Evolutionary conservation across 2,113 vertebrate genomes (phyloP), one percentile per base, ranked within the genome.

Genomic region (Talpa occidentalis): DNA sequence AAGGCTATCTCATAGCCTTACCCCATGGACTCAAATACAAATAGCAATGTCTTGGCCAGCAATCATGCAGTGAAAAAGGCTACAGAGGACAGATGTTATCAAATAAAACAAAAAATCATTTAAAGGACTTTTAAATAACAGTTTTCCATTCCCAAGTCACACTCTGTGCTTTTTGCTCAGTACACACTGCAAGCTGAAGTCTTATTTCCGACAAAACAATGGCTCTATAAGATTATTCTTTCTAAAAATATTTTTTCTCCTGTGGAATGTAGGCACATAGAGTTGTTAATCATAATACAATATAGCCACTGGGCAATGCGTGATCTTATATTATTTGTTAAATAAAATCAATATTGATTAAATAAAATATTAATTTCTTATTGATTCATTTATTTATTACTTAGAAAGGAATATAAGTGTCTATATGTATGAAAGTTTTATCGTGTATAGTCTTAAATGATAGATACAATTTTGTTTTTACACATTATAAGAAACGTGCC

Each of bases 101-200:
- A 73, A 93, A 78, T 95, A 88, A 96, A 95, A 93, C 42, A 37
- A 70, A 95, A 83, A 83, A 74, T 88, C 67, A 96, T 95, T 77
- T 82, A 96, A 96, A 90, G 52, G 5, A 37, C 42, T 78, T 90
- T 96, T 94, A 94, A 94, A 95, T 96, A 95, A 96, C 81, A 40
- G 67, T 79, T 97, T 62, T n/a, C 69, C 1, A 35, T 76, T 94
- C 70, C 90, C 79, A 95, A 93, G 86, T 78, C 87, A 80, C 10
- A 64, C 6, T 82, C 28, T 22, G 35, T 81, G 32, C 26, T 10
- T 91, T 81, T 24, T 52, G 2, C 69, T 88, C 62, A 85, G 28
- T 37, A 35, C 1, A 60, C 40, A 69, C 3, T 49, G 22, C 42
- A 47, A 17, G 10, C 17, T 44, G 21, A 87, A 73, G 66, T 92